phyloP scores from a whole-genome alignment of 2,113 vertebrate species.

The Orcinus orca region DNA sequence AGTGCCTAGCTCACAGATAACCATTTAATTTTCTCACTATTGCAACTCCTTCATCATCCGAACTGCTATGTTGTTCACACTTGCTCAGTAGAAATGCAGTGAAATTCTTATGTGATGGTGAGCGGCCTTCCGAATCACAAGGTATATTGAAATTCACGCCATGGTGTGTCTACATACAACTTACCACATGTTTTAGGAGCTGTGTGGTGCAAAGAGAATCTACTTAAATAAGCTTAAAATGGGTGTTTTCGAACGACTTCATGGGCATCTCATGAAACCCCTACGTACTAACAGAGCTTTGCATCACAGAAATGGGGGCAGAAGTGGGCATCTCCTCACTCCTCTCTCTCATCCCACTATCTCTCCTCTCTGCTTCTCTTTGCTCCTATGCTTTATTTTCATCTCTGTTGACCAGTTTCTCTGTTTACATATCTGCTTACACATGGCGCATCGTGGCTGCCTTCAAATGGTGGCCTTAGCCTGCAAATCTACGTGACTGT shows the following conservation, averaged over 20 bases:
- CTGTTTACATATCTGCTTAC: not conserved
- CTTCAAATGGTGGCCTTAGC: not conserved
- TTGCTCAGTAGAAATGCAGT: not conserved
- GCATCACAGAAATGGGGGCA: not conserved
- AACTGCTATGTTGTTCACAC: not conserved
- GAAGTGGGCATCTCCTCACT: not conserved
- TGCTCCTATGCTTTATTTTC: not conserved
- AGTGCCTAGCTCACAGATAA: not conserved
- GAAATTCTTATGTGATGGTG: not conserved
- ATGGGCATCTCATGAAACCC: not conserved
- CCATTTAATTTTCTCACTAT: not conserved
- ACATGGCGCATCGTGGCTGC: not conserved
- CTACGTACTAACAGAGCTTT: not conserved
- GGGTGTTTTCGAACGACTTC: not conserved
- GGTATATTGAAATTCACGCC: not conserved
- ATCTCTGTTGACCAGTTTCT: not conserved
- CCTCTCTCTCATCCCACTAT: not conserved
- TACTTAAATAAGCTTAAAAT: not conserved
- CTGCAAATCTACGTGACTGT: not conserved
- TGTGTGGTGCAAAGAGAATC: not conserved
- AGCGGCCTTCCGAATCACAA: not conserved
- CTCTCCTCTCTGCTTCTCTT: not conserved
- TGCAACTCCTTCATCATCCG: not conserved
- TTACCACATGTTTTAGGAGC: slow-evolving; percentile 9
- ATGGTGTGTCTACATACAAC: not conserved